Evolutionary conservation across 1,140 invertebrate genomes (phyloP).

Genomic region (Elysia chlorotica): DNA sequence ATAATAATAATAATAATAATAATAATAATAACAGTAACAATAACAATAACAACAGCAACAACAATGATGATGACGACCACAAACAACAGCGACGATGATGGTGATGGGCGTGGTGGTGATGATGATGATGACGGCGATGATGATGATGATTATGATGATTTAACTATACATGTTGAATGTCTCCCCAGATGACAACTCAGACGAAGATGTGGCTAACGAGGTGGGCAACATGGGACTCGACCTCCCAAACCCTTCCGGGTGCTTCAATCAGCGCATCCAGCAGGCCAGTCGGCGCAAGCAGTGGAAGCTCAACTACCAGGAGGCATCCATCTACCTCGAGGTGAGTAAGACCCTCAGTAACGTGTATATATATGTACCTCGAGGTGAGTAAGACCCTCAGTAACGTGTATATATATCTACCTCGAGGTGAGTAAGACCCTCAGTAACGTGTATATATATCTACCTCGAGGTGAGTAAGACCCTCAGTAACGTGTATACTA

Average conservation of each 20-base stretch:
- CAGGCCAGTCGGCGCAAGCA: slow-evolving; percentile 25
- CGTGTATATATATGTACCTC: too few relatives aligned
- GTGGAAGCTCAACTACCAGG: slow-evolving; percentile 90
- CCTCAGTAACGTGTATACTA: too few relatives aligned
- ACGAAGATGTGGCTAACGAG: slow-evolving; percentile 36
- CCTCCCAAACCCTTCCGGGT: slow-evolving; percentile 24
- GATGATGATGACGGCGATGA: background rate
- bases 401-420: slow-evolving; percentile 76
- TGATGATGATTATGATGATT: background rate
- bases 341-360: too few relatives aligned
- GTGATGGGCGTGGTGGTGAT: too few relatives aligned
- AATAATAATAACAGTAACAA: background rate
- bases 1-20: background rate
- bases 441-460: too few relatives aligned
- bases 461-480: too few relatives aligned
- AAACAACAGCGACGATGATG: too few relatives aligned
- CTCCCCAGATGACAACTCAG: slow-evolving; percentile 34
- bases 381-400: too few relatives aligned
- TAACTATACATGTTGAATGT: background rate
- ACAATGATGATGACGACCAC: slow-evolving; percentile 5
- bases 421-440: slow-evolving; percentile 34
- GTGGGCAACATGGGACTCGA: slow-evolving; percentile 39
- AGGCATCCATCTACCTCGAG: slow-evolving; percentile 74
- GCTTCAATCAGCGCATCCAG: slow-evolving; percentile 11
- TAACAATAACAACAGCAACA: background rate